Conservation (phyloP, 2,888 invertebrate species). For the Cabera pusaria region DNA sequence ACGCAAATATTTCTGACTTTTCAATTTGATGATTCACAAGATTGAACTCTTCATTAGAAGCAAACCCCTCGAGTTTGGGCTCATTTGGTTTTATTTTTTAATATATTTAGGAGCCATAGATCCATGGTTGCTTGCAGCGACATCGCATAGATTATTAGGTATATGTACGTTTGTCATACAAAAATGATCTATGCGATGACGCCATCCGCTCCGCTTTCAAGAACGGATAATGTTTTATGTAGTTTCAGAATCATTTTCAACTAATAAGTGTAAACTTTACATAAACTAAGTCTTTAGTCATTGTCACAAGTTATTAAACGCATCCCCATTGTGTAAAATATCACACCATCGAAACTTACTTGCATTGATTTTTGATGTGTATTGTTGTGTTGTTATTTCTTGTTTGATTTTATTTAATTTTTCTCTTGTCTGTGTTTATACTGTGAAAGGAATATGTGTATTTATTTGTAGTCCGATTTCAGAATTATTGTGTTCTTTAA, state of each 20-base stretch:
- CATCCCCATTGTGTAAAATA: constrained; percentile 60
- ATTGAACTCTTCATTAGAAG: too few species aligned
- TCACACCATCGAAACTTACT: constrained; percentile 82
- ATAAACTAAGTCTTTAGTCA: constrained; percentile 23
- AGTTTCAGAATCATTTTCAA: constrained; percentile 33
- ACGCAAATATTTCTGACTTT: too few species aligned
- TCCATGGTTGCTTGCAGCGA: constrained; percentile 38
- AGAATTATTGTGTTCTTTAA: too few species aligned
- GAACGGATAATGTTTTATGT: constrained; percentile 41
- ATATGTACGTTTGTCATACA: constrained; percentile 10
- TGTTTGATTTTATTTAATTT: constrained; percentile 3
- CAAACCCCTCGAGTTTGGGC: too few species aligned
- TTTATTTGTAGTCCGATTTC: too few species aligned
- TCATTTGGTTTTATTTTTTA: too few species aligned
- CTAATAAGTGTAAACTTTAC: constrained; percentile 31
- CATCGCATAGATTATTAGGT: constrained; percentile 40
- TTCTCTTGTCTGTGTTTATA: too few species aligned
- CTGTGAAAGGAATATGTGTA: too few species aligned
- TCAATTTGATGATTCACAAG: too few species aligned
- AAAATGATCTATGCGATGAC: constrained; percentile 36
- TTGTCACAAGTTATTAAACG: constrained; percentile 35
- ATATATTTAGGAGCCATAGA: constrained; percentile 46
- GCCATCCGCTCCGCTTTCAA: constrained; percentile 46
- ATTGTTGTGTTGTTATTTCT: constrained; percentile 25
- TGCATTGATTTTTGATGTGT: constrained; percentile 50